phyloP scores from a whole-genome alignment of 1,140 invertebrate genomes.

The Euborellia annulipes region DNA sequence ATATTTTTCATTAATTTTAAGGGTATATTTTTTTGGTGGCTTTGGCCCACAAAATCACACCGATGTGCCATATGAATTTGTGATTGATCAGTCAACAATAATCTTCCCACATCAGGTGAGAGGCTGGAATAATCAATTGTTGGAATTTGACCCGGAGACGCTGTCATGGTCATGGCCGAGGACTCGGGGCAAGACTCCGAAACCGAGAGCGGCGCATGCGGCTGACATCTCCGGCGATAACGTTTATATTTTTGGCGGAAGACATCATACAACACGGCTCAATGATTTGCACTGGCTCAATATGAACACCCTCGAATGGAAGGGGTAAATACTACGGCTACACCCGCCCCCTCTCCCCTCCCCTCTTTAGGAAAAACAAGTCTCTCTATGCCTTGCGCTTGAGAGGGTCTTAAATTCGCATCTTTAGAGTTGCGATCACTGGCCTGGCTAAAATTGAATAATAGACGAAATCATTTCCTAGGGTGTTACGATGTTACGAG shows the following conservation, averaged over 20 bases:
- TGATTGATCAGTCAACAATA: conserved; percentile 1
- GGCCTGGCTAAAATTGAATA: too few species aligned
- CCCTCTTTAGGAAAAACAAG: too few species aligned
- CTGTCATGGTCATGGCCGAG: conserved; percentile 15
- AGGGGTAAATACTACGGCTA: conserved; percentile 15
- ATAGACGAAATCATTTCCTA: too few species aligned
- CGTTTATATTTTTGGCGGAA: conserved; percentile 33
- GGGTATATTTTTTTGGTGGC: conserved; percentile 31
- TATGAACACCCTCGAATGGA: conserved; percentile 27
- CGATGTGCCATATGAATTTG: too few species aligned
- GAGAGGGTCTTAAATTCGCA: too few species aligned
- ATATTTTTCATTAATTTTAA: conserved; percentile 15
- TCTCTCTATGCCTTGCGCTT: too few species aligned
- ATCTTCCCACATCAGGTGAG: conserved; percentile 7
- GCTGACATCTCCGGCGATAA: conserved; percentile 19
- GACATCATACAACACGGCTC: conserved; percentile 22
- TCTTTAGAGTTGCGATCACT: too few species aligned
- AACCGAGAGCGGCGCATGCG: conserved; percentile 30
- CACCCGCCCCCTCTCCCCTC: too few species aligned
- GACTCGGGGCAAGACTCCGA: conserved; percentile 23
- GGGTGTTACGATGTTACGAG: too few species aligned
- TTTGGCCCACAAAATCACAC: conserved; percentile 20
- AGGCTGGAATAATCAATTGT: conserved; percentile 31
- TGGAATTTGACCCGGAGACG: conserved; percentile 21
- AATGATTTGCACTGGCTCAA: conserved; percentile 33